Percentiles rank a stretch among this genome's conserved stretches.
Evolutionary conservation across 2,113 vertebrate species (phyloP).

Genomic region (Lamprologus lemairii): DNA sequence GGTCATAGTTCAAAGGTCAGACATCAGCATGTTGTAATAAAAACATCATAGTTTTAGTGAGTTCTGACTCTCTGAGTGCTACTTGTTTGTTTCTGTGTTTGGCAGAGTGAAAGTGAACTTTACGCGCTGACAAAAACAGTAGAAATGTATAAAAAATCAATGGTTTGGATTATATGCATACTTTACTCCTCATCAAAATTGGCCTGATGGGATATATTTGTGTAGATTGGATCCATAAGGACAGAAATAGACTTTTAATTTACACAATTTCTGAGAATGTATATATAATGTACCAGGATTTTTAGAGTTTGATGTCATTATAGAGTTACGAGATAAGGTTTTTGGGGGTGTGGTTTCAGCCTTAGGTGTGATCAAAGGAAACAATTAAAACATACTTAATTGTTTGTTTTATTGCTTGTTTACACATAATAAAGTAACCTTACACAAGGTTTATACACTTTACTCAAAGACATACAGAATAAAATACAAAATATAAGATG

Average conservation of each 20-base stretch:
- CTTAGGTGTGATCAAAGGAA: background rate
- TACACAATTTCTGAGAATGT: background rate
- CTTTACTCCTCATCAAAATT: too few relatives aligned
- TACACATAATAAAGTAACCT: background rate
- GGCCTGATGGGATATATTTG: background rate
- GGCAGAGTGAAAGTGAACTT: background rate
- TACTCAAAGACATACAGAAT: background rate
- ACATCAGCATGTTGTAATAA: background rate
- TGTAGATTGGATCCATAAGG: background rate
- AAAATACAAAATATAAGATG: background rate
- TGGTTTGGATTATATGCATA: accelerated
- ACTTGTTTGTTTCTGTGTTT: accelerated
- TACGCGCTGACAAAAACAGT: background rate
- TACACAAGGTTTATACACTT: background rate
- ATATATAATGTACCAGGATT: background rate
- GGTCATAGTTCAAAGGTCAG: background rate
- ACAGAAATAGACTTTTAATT: background rate
- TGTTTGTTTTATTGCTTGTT: background rate
- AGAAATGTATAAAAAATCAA: background rate
- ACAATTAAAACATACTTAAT: background rate
- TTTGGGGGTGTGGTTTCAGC: background rate
- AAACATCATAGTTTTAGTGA: background rate
- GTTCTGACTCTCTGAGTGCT: background rate
- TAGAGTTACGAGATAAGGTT: background rate
- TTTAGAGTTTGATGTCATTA: background rate